These are phyloP conservation scores for Xanthia icteritia DNA, from an alignment of 2,888 invertebrate species.

Conservation along the genomic window DNA sequence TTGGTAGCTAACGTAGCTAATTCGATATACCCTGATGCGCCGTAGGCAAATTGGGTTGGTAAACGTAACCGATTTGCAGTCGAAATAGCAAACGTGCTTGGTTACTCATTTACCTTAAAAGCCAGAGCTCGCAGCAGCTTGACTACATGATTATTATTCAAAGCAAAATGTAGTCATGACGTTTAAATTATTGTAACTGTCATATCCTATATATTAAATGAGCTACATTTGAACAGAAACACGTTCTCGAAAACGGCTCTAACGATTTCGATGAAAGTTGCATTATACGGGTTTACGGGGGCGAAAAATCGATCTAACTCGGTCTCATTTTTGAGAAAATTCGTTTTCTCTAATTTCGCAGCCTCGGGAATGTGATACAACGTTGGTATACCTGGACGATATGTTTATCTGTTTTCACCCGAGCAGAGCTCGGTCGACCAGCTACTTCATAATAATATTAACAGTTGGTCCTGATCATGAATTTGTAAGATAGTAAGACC, in stretches of 20 bases:
- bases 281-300: no score
- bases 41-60: conserved; percentile 34
- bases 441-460: background rate
- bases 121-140: background rate
- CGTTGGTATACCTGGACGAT: no score
- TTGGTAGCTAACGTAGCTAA: conserved; percentile 3
- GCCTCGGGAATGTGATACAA: no score
- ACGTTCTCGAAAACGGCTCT: no score
- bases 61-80: conserved; percentile 19
- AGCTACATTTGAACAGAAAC: no score
- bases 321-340: no score
- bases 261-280: no score
- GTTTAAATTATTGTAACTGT: background rate
- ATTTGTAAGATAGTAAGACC: conserved; percentile 26
- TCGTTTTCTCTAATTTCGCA: no score
- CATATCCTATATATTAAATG: no score
- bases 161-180: background rate
- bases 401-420: no score
- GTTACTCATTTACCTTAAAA: conserved; percentile 14
- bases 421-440: no score
- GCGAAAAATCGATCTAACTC: no score
- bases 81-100: conserved; percentile 9
- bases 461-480: background rate
- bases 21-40: conserved; percentile 14
- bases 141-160: background rate